Conservation (phyloP, 2,113 vertebrate species). For the Oryzias javanicus region DNA sequence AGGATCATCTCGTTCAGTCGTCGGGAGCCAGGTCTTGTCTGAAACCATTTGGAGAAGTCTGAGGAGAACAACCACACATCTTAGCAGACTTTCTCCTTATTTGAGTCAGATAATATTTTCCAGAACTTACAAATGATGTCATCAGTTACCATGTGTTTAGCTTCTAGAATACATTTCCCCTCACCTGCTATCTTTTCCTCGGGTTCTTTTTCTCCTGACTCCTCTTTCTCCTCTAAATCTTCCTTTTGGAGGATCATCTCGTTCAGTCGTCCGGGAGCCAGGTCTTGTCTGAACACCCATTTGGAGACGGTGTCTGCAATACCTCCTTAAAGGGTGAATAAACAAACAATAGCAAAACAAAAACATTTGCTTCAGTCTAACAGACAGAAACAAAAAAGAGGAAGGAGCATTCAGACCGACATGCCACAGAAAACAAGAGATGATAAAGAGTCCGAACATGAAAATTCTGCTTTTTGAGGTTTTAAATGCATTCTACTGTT, state of each 20-base stretch:
- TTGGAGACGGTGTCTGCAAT: conserved; percentile 93
- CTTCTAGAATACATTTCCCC: background rate
- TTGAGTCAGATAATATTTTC: too few relatives aligned
- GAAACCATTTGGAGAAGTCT: conserved; percentile 92
- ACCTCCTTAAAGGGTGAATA: conserved; percentile 74
- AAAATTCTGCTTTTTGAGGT: too few relatives aligned
- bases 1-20: conserved; percentile 76
- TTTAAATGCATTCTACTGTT: too few relatives aligned
- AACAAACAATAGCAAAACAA: background rate
- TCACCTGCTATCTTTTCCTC: conserved; percentile 52
- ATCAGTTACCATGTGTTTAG: too few relatives aligned
- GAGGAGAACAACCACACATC: too few relatives aligned
- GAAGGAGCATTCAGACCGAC: background rate
- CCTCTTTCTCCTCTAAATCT: conserved; percentile 49
- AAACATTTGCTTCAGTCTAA: background rate
- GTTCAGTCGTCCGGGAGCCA: conserved; percentile 80
- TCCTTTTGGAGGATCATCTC: conserved; percentile 67
- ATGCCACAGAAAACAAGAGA: background rate
- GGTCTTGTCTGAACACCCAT: conserved; percentile 90
- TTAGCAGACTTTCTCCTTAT: too few relatives aligned
- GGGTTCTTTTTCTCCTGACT: conserved; percentile 12
- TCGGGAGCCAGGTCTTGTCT: conserved; percentile 83
- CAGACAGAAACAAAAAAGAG: background rate
- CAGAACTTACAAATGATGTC: background rate
- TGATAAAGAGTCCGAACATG: too few relatives aligned